phyloP scores from a whole-genome alignment of 2,113 vertebrate genomes.

The Muntiacus reevesi region DNA sequence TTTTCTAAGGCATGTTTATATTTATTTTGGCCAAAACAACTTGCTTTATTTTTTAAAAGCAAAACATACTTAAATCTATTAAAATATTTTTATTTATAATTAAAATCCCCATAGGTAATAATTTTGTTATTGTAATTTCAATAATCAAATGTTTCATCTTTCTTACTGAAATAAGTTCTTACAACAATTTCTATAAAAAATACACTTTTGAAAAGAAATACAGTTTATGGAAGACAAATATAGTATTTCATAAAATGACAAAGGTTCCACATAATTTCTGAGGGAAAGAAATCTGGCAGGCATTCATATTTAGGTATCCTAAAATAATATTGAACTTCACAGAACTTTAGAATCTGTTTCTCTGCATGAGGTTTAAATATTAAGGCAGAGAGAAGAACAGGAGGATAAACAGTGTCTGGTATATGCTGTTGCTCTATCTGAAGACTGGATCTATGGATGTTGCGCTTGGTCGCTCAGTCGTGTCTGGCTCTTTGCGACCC shows the following conservation, averaged over 20 bases:
- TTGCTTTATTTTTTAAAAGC: not conserved
- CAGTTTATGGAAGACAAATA: not conserved
- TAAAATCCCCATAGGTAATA: not conserved
- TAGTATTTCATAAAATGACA: not conserved
- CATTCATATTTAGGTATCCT: not conserved
- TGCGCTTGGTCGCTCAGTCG: not conserved
- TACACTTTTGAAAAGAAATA: not conserved
- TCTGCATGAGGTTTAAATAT: not conserved
- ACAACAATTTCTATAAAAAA: not conserved
- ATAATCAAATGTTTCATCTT: not conserved
- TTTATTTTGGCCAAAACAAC: not conserved
- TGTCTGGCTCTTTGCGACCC: not conserved
- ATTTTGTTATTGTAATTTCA: not conserved
- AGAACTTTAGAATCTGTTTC: not conserved
- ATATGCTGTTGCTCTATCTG: not conserved
- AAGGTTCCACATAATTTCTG: not conserved
- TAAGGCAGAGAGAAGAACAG: not conserved
- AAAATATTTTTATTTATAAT: not conserved
- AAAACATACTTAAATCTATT: not conserved
- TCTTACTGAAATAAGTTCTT: not conserved
- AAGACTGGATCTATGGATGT: not conserved
- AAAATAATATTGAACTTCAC: not conserved
- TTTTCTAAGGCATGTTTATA: not conserved
- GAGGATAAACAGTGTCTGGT: not conserved
- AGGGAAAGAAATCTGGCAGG: not conserved